Percentiles rank a stretch among this genome's conserved stretches.
These are phyloP conservation scores for Brachionus asplanchnoidis DNA, from an alignment of 1,140 invertebrate genomes.

Conservation along the genomic window DNA sequence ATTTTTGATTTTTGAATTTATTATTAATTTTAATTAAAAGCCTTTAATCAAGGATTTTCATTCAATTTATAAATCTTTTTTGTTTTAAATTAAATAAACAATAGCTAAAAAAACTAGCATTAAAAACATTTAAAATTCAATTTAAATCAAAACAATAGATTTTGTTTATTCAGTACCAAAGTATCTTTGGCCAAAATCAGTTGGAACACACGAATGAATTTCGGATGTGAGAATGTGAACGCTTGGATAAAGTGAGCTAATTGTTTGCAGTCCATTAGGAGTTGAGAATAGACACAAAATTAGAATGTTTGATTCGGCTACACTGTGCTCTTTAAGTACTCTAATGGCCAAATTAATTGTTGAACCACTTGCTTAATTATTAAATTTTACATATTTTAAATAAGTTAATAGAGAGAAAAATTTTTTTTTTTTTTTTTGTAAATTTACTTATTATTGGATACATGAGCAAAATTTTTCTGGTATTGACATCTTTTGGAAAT, in stretches of 20 bases:
- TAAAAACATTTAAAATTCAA: background rate
- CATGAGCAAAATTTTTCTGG: constrained; percentile 85
- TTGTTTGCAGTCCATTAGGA: constrained; percentile 61
- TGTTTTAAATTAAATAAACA: background rate
- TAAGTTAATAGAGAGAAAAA: background rate
- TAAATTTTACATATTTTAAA: background rate
- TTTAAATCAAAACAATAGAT: background rate
- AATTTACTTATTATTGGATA: constrained; percentile 90
- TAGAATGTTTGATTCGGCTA: constrained; percentile 86
- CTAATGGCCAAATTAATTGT: constrained; percentile 87
- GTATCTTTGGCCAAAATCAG: constrained; percentile 40
- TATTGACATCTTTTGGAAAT: constrained; percentile 87
- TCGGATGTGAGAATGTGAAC: background rate
- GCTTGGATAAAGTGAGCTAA: background rate
- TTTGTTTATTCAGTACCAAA: constrained; percentile 36
- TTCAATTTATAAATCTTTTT: background rate
- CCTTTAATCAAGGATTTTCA: background rate
- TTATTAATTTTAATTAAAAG: background rate
- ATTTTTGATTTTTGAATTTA: background rate
- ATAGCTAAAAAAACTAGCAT: background rate
- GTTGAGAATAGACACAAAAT: constrained; percentile 93
- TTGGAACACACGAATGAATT: constrained; percentile 26
- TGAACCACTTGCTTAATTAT: constrained; percentile 71
- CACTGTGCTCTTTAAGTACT: constrained; percentile 84
- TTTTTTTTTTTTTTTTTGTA: constrained; percentile 46